Base-by-base conservation (phyloP, 2,888 invertebrate species). In the Phengaris arion region DNA sequence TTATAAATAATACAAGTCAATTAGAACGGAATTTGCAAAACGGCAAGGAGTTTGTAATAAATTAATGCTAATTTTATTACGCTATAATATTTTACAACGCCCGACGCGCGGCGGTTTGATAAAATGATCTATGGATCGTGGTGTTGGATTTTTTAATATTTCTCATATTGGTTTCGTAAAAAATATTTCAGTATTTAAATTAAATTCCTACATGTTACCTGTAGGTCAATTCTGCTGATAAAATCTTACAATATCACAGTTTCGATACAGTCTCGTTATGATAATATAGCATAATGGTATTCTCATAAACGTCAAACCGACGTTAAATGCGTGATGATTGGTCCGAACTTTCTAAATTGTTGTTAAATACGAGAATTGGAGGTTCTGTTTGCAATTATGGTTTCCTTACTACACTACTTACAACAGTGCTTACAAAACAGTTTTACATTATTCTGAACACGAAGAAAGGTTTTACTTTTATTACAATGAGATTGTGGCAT, bases 31-130 rank as follows among this genome's bases (percentile, higher is more conserved):
- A 64, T 64, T 64, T 64, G 64, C 45, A 64, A 64, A 35, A 64
- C 15, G 64, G 64, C 5, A 59, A 22, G 59, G 59, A 59, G 10
- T 59, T 22, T 10, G 59, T 45, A 45, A 64, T 64, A 64, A 64
- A 64, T 64, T 64, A 64, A 64, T 64, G 64, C 45, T 64, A 64
- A 64, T 64, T 64, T 45, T 64, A 64, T 64, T 64, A 45, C 64
- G 64, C 64, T 45, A 45, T 64, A 64, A 64, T 64, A 64, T 64
- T 64, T 64, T 64, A 64, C 59, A 59, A 22, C 64, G 59, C 59
- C 22, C 59, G 64, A 64, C 64, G 64, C 64, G 35, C 35, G 64
- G 64, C 64, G 35, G 64, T 64, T 64, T 64, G 64, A 64, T 64
- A 64, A 64, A 64, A 45, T 64, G 64, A 64, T 45, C 35, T 64